Evolutionary conservation across 1,140 invertebrate species (phyloP).

Genomic region (Drosophila mauritiana): DNA sequence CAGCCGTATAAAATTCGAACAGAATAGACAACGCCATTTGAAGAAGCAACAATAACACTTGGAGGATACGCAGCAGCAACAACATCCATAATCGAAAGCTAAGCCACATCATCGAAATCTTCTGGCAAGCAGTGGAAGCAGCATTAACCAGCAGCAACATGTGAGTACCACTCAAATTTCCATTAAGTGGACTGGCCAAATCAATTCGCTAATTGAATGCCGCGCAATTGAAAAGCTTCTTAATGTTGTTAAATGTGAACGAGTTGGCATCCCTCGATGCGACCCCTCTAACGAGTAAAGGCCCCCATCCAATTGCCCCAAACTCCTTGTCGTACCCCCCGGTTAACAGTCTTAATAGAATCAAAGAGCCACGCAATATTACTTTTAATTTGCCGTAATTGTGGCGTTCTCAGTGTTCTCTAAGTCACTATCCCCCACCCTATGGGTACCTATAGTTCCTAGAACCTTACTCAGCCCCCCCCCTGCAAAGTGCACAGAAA

Average conservation of each 20-base stretch:
- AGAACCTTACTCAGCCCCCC: background rate
- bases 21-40: slow-evolving; percentile 4
- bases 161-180: slow-evolving; percentile 49
- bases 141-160: slow-evolving; percentile 39
- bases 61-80: background rate
- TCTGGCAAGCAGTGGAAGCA: background rate
- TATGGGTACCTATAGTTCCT: slow-evolving; percentile 1
- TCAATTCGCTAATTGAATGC: slow-evolving; percentile 74
- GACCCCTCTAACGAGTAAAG: background rate
- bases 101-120: background rate
- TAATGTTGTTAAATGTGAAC: slow-evolving; percentile 68
- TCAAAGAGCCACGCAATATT: slow-evolving; percentile 73
- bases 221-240: slow-evolving; percentile 66
- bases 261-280: slow-evolving; percentile 44
- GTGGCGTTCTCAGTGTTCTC: slow-evolving; percentile 35
- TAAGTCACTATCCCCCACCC: background rate
- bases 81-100: background rate
- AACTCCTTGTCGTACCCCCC: slow-evolving; percentile 1
- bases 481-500: background rate
- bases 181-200: slow-evolving; percentile 49
- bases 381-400: slow-evolving; percentile 79
- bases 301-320: background rate
- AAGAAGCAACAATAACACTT: background rate
- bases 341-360: slow-evolving; percentile 77
- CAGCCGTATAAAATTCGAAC: slow-evolving; percentile 13